Evolutionary conservation across 1,140 invertebrate species (phyloP), one percentile per base, ranked within the genome.

Genomic region (Drosophila oshimai): DNA sequence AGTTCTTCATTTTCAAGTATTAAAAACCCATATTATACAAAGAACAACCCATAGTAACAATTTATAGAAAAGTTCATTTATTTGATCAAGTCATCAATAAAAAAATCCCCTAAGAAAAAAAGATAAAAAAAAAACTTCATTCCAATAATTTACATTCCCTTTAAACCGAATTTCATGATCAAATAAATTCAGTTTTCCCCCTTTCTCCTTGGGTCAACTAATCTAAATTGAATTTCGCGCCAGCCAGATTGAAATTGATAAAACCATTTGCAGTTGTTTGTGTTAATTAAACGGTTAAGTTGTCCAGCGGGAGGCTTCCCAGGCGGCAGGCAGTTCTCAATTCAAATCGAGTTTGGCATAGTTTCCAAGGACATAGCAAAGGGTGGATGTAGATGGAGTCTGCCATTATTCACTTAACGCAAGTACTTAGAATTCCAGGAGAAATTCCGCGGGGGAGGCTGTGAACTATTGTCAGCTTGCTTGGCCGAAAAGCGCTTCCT

Each of bases 221-320:
- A 55, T 55, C 51, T 24, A 29, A 39, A 51, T 50, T 29, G 12
- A 64, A 34, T 12, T 17, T 64, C 55, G 24, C 31, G 6, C n/a
- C 12, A 6, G 53, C 6, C 53, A 18, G 22, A 47, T 36, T 26
- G 22, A 57, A 34, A 28, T 60, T 49, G 37, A 28, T 41, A 15
- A 33, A 58, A 20, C 29, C 29, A 44, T 54, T 46, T 33, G 4
- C 29, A 28, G 49, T 60, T 77, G 53, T 58, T 77, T 64, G 46
- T 50, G 55, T 69, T 83, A 83, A 83, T 83, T 83, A 84, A 83
- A 84, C 73, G 62, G 47, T 60, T 57, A 49, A 74, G 22, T 70
- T 69, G 62, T 41, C 46, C 46, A 36, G 42, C 50, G 61, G 34
- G 47, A 55, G 33, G 24, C 44, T n/a, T n/a, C n/a, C n/a, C n/a